Base-by-base conservation (phyloP, 1,140 invertebrate species). In the Magallana gigas region DNA sequence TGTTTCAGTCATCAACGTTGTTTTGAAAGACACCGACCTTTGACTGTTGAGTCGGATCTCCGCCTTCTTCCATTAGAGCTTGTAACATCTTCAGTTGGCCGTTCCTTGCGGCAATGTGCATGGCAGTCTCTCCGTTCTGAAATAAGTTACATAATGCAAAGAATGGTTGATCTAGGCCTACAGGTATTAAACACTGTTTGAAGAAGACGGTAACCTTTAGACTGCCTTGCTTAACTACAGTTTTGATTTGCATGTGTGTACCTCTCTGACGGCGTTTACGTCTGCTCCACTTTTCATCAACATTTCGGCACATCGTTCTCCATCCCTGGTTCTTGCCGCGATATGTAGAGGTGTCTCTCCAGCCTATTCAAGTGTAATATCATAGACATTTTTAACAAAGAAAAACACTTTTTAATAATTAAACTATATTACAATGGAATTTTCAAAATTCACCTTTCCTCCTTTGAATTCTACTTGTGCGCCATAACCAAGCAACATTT, bases 221-320 rank as follows among this genome's bases (percentile, higher is more conserved):
- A 48, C 23, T 48, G 36, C 36, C 36, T 48, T 48, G 36, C 3
- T 48, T 4, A 48, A 48, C 36, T 5, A 48, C 36, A 4, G 36
- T 48, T 48, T 48, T 5, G 36, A 48, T 48, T 4, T 48, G 36
- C 36, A 57, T 16, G 23, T 16, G n/a, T 56, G 23, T 90, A 95
- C 94, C 91, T 93, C 94, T 90, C 95, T 94, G 16, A 91, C 92
- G 1, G 96, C 96, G 95, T 99, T 99, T 0, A 99, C 97, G 89
- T 98, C 97, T 11, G 99, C 99, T 6, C 99, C 99, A 14, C 98
- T 99, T 95, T 99, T 99, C 5, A 99, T 95, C 88, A 99, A 95
- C 98, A 99, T 99, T 88, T 99, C 96, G 11, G 98, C 98, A 95
- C 98, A 99, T 94, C 98, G 97, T 93, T 99, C 98, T 81, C 98